Percentiles rank a stretch among this genome's conserved stretches.
These are phyloP conservation scores for Trinectes maculatus DNA, from an alignment of 2,113 vertebrate species.

Conservation along the genomic window DNA sequence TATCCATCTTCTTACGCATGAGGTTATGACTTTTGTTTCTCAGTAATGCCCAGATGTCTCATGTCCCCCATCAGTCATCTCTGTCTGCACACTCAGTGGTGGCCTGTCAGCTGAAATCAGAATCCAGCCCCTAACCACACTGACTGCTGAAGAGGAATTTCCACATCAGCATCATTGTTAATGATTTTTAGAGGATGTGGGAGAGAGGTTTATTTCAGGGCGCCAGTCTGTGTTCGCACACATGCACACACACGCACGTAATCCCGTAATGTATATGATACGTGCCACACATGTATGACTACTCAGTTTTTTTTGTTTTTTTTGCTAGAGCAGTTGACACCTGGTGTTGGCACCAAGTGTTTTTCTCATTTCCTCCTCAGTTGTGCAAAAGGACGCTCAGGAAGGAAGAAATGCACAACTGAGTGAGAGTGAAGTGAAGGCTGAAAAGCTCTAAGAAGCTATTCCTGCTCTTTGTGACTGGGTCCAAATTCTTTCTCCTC, in stretches of 20 bases:
- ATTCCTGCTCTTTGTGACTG: constrained; percentile 71
- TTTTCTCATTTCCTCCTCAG: constrained; percentile 67
- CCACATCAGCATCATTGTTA: constrained; percentile 54
- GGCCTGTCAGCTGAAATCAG: constrained; percentile 54
- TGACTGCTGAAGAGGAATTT: constrained; percentile 48
- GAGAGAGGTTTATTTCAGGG: constrained; percentile 56
- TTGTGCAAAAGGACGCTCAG: constrained; percentile 35
- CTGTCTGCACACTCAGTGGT: constrained; percentile 13
- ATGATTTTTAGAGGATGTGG: constrained; percentile 59
- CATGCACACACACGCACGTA: constrained; percentile 38
- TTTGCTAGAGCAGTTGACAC: constrained; percentile 57
- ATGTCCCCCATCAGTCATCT: constrained; percentile 42
- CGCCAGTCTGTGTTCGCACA: constrained; percentile 53
- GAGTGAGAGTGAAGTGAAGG: constrained; percentile 56
- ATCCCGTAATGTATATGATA: constrained; percentile 44
- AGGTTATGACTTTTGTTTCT: constrained; percentile 48
- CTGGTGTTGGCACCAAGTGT: constrained; percentile 53
- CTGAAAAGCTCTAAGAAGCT: constrained; percentile 62
- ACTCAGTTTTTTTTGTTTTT: constrained; percentile 39
- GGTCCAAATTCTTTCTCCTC: constrained; percentile 55
- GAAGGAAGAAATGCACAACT: constrained; percentile 46
- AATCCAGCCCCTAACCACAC: constrained; percentile 50
- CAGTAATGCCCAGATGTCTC: constrained; percentile 52
- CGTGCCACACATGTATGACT: constrained; percentile 37
- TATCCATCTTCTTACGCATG: constrained; percentile 22